Evolutionary conservation across 2,888 invertebrate genomes (phyloP).

Genomic region (Tetanocera ferruginea): DNA sequence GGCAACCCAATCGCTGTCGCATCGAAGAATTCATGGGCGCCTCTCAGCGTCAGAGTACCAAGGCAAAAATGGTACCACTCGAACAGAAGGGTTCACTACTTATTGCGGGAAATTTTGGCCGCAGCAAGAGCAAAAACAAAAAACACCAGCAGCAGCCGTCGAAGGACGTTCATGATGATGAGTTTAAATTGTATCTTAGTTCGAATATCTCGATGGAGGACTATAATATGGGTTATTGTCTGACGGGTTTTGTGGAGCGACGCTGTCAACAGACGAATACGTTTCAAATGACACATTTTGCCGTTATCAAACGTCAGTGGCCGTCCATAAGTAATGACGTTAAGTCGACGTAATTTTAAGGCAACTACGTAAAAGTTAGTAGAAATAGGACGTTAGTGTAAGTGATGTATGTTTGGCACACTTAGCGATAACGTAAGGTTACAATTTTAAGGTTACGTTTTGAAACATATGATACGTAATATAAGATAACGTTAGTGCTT

Average conservation of each 20-base stretch:
- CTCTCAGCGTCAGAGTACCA: conserved; percentile 73
- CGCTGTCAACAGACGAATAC: conserved; percentile 82
- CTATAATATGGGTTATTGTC: conserved; percentile 91
- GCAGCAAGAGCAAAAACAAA: conserved; percentile 47
- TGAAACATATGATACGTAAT: no score
- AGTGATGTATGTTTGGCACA: no score
- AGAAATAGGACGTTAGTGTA: no score
- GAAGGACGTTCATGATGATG: conserved; percentile 62
- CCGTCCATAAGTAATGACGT: conserved; percentile 62
- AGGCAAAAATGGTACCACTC: conserved; percentile 84
- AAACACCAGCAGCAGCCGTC: conserved; percentile 38
- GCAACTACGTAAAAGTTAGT: background rate
- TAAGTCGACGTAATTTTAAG: conserved; percentile 54
- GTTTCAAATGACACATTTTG: conserved; percentile 89
- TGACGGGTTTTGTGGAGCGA: conserved; percentile 87
- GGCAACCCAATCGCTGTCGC: conserved; percentile 86
- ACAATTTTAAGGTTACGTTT: no score
- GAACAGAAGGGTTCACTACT: conserved; percentile 81
- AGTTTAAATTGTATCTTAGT: conserved; percentile 86
- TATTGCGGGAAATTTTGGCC: conserved; percentile 77
- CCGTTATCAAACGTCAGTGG: conserved; percentile 83
- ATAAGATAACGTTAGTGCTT: no score
- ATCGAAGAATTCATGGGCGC: conserved; percentile 85
- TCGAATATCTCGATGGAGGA: conserved; percentile 88
- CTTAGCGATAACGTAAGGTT: no score